A percentile compares a stretch with the other conserved stretches of the same genome.
phyloP scores from a whole-genome alignment of 2,888 invertebrate species.

The Minunthozetes semirufus region DNA sequence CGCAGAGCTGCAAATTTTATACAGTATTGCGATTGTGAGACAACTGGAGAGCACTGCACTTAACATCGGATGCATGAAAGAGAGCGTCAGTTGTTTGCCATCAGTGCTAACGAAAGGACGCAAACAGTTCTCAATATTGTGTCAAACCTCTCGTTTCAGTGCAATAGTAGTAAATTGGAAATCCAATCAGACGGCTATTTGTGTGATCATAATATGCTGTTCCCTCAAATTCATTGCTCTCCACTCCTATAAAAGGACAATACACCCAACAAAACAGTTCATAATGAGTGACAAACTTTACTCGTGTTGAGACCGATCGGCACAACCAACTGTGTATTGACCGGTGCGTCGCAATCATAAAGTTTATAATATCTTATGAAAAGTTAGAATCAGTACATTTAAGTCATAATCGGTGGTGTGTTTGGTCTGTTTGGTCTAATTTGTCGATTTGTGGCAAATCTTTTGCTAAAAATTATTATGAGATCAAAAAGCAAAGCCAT shows the following conservation, averaged over 20 bases:
- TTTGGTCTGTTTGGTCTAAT: background rate
- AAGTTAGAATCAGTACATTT: no score
- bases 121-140: slow-evolving; percentile 8
- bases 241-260: no score
- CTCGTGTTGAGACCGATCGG: no score
- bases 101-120: slow-evolving; percentile 17
- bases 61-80: slow-evolving; percentile 6
- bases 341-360: background rate
- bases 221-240: no score
- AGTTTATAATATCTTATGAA: background rate
- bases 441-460: background rate
- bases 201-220: no score
- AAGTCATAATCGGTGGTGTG: background rate
- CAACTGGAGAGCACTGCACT: slow-evolving; percentile 20
- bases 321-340: no score
- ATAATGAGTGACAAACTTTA: no score
- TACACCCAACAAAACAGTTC: no score
- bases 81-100: slow-evolving; percentile 20
- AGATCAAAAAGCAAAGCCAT: slow-evolving; percentile 29
- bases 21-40: background rate
- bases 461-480: slow-evolving; percentile 9
- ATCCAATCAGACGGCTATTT: no score
- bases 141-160: no score
- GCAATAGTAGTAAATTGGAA: no score
- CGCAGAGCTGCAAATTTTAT: background rate